Evolutionary conservation across 2,113 vertebrate genomes (phyloP), one percentile per base, ranked within the genome.

Genomic region (Ctenodactylus gundi): DNA sequence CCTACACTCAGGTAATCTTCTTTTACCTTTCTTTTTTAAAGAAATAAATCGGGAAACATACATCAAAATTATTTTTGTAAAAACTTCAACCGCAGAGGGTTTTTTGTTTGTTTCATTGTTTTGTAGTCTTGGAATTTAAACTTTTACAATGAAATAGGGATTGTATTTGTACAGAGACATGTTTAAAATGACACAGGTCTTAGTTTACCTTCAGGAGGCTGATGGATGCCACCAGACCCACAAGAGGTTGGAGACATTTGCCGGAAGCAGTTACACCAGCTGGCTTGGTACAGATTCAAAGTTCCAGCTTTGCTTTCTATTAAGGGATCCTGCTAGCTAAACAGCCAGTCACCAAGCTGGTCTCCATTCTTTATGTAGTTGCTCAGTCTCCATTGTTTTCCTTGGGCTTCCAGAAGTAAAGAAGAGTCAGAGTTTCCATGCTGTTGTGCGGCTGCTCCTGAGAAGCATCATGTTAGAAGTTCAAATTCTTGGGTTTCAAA

Each of bases 401-500:
- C 41, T 0, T 29, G 53, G 88, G 2, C 36, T 62, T 96, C 21
- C 9, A 86, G 86, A 67, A 6, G 46, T 20, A 78, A 29, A 62
- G 91, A 89, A 57, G 14, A 91, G 23, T 53, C 49, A 25, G 10
- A 88, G 67, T 20, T 39, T 96, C 76, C 62, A 82, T 2, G 15
- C 41, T 78, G 14, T 95, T 64, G 77, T 81, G 92, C n/a, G 0
- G 9, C 21, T 87, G 2, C 75, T 57, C 13, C 49, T 80, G 82
- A n/a, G 72, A 72, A 85, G 34, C 36, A 72, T 20, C 55, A 25
- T 88, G 10, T 4, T 21, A 4, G 21, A 7, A 10, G 25, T 64
- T 57, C 44, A 1, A 1, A 31, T 95, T 95, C 65, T 95, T 94
- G 41, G 60, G 62, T 93, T 91, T 96, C 60, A 95, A 96, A 95